Conservation (phyloP, 2,888 invertebrate species). For the Brachypalpus laphriformis region DNA sequence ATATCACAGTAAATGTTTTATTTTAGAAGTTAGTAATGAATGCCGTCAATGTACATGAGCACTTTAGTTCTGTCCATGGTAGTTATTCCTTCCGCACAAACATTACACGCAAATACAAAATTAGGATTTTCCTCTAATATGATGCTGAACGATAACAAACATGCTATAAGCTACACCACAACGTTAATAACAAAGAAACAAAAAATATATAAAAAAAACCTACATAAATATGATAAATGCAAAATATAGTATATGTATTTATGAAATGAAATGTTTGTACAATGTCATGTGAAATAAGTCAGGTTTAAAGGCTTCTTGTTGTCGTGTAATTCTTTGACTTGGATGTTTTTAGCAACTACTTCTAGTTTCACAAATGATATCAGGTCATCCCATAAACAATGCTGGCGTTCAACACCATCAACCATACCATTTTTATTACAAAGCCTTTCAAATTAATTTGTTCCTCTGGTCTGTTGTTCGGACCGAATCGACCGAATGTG, state of each 20-base stretch:
- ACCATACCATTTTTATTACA: too few species aligned
- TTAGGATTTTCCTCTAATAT: slow-evolving; percentile 21
- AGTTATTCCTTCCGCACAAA: slow-evolving; percentile 19
- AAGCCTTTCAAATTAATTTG: too few species aligned
- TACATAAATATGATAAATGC: slow-evolving; percentile 16
- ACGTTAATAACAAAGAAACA: slow-evolving; percentile 51
- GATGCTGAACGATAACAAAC: slow-evolving; percentile 42
- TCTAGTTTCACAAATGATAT: too few species aligned
- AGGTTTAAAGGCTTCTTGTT: neutral
- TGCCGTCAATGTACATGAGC: neutral
- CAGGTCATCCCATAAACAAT: too few species aligned
- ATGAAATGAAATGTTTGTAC: slow-evolving; percentile 41
- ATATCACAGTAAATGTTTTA: neutral
- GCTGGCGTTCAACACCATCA: too few species aligned
- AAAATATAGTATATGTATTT: neutral
- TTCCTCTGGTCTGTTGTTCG: too few species aligned
- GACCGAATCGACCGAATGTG: too few species aligned
- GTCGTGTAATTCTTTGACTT: too few species aligned
- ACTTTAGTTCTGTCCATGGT: neutral
- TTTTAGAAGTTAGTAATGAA: neutral
- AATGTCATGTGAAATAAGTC: neutral
- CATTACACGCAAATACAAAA: slow-evolving; percentile 13
- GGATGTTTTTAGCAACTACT: too few species aligned
- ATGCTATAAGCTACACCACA: slow-evolving; percentile 45
- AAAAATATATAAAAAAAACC: slow-evolving; percentile 36